Conservation (phyloP, 2,888 invertebrate species). For the Taphrorychus bicolor region DNA sequence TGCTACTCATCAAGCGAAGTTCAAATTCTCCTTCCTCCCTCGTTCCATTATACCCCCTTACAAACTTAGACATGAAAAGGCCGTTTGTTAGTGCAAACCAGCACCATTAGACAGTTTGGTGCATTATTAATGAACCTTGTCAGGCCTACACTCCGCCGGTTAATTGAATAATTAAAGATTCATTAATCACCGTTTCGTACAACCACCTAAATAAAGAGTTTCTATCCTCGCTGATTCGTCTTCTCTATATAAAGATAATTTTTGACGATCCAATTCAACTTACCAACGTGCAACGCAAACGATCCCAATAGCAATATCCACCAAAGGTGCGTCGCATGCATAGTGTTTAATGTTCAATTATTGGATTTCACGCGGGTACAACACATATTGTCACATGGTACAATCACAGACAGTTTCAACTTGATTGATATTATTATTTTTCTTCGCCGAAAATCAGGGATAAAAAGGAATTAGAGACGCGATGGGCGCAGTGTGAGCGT, state of each 20-base stretch:
- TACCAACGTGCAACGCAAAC: not conserved
- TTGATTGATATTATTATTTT: not conserved
- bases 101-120: not conserved
- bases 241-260: not conserved
- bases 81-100: not conserved
- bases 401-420: too few species aligned
- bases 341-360: not conserved
- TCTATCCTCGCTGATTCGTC: not conserved
- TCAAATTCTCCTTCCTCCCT: too few species aligned
- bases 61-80: not conserved
- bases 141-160: not conserved
- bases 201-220: not conserved
- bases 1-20: too few species aligned
- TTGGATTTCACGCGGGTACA: too few species aligned
- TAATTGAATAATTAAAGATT: too few species aligned
- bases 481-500: conserved; percentile 15
- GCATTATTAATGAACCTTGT: not conserved
- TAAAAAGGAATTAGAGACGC: not conserved
- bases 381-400: not conserved
- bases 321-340: conserved; percentile 1
- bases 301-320: not conserved
- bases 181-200: too few species aligned
- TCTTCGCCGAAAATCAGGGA: not conserved
- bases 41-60: too few species aligned
- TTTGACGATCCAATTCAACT: too few species aligned